Conservation (phyloP, 1,140 invertebrate species). For the Trinorchestia longiramus region DNA sequence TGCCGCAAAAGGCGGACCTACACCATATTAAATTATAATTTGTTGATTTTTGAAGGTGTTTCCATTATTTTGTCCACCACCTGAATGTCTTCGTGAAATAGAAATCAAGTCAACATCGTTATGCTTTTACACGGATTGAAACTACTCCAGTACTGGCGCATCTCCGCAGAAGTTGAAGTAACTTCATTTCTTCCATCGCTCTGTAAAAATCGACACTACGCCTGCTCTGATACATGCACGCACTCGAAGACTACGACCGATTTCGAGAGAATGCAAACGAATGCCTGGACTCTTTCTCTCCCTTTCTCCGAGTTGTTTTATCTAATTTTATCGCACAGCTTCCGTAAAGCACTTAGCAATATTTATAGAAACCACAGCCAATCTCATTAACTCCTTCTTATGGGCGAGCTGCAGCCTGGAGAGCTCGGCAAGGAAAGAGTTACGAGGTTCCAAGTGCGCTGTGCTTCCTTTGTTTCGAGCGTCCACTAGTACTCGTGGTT, state of each 20-base stretch:
- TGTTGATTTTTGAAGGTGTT: too few species aligned
- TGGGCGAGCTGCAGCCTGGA: background rate
- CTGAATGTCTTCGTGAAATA: too few species aligned
- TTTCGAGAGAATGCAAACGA: background rate
- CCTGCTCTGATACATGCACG: background rate
- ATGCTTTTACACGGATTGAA: background rate
- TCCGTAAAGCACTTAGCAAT: constrained; percentile 7
- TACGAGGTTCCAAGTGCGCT: background rate
- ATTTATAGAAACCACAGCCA: constrained; percentile 8
- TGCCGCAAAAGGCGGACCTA: too few species aligned
- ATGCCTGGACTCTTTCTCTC: background rate
- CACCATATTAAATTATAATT: too few species aligned
- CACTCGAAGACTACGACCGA: background rate
- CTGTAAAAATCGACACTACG: background rate
- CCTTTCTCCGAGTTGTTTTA: background rate
- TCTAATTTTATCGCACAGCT: constrained; percentile 8
- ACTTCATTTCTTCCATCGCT: too few species aligned
- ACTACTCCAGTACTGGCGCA: background rate
- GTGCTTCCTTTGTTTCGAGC: background rate
- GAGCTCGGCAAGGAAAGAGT: background rate
- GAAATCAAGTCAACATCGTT: too few species aligned
- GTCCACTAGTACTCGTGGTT: background rate
- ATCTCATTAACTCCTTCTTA: constrained; percentile 9
- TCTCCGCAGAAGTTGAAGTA: too few species aligned
- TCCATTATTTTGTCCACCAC: too few species aligned